A percentile compares a stretch with the other conserved stretches of the same genome.
Evolutionary conservation across 1,140 invertebrate species (phyloP).

Genomic region (Palaemon carinicauda): DNA sequence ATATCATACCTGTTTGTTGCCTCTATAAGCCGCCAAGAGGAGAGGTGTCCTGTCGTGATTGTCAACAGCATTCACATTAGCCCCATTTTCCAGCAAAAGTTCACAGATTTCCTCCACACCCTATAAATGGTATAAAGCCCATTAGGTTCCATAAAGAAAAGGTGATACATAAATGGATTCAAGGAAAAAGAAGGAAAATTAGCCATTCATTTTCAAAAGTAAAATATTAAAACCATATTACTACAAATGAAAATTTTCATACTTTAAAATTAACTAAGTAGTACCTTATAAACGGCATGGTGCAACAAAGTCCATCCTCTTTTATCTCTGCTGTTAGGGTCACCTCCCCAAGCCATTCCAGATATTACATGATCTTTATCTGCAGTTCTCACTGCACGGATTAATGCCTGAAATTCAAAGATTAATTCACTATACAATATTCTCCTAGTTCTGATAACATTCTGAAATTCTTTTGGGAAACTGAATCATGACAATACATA

Average conservation of each 20-base stretch:
- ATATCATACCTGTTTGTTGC: constrained; percentile 63
- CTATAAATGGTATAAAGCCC: constrained; percentile 25
- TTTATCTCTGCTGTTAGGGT: constrained; percentile 64
- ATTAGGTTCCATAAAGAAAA: background rate
- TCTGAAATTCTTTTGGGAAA: too few relatives aligned
- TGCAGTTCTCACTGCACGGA: constrained; percentile 52
- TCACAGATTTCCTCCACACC: constrained; percentile 68
- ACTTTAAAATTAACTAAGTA: too few relatives aligned
- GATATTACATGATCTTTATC: constrained; percentile 35
- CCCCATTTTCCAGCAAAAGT: constrained; percentile 70
- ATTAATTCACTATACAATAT: too few relatives aligned
- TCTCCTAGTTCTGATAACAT: too few relatives aligned
- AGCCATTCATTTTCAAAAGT: background rate
- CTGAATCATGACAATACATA: too few relatives aligned
- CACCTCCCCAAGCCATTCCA: constrained; percentile 54
- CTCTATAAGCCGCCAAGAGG: constrained; percentile 69
- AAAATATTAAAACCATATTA: background rate
- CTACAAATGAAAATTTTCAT: too few relatives aligned
- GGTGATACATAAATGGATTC: background rate
- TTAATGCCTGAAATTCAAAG: constrained; percentile 37
- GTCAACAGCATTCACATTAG: constrained; percentile 77
- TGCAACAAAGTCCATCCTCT: constrained; percentile 68
- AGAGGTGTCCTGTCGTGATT: constrained; percentile 79
- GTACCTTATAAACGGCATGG: constrained; percentile 66
- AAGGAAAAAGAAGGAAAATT: background rate